Conservation (phyloP, 2,888 invertebrate genomes). For the Heliconius ismenius region DNA sequence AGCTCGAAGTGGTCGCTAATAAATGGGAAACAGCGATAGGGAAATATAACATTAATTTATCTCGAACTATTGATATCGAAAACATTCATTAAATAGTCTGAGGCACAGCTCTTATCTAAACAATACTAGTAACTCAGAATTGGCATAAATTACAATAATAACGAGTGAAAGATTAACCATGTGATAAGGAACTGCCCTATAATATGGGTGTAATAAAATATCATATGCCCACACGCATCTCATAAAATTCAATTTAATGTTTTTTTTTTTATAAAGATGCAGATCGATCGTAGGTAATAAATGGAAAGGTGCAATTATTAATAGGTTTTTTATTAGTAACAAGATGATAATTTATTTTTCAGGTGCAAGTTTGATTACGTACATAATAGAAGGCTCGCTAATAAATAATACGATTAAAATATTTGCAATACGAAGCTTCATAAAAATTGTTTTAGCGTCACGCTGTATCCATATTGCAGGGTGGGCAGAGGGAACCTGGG, state of each 20-base stretch:
- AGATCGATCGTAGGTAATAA: not conserved
- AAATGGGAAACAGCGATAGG: not conserved
- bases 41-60: slow-evolving; percentile 23
- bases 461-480: no score
- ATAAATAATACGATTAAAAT: no score
- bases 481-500: no score
- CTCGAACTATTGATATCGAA: slow-evolving; percentile 8
- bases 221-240: slow-evolving; percentile 1
- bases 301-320: not conserved
- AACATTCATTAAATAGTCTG: slow-evolving; percentile 19
- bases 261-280: not conserved
- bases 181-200: slow-evolving; percentile 1
- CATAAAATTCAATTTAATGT: slow-evolving; percentile 12
- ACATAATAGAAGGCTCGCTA: no score
- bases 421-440: no score
- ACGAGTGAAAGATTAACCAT: slow-evolving; percentile 15
- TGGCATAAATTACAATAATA: slow-evolving; percentile 28
- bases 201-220: slow-evolving; percentile 18
- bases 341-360: not conserved
- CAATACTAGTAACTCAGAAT: slow-evolving; percentile 13
- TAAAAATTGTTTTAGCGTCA: no score
- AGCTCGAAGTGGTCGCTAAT: not conserved
- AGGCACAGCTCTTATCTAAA: slow-evolving; percentile 12
- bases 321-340: not conserved
- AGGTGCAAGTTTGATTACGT: not conserved